A percentile compares a stretch with the other conserved stretches of the same genome.
phyloP scores from a whole-genome alignment of 1,140 invertebrate species.

The Lithobius niger region DNA sequence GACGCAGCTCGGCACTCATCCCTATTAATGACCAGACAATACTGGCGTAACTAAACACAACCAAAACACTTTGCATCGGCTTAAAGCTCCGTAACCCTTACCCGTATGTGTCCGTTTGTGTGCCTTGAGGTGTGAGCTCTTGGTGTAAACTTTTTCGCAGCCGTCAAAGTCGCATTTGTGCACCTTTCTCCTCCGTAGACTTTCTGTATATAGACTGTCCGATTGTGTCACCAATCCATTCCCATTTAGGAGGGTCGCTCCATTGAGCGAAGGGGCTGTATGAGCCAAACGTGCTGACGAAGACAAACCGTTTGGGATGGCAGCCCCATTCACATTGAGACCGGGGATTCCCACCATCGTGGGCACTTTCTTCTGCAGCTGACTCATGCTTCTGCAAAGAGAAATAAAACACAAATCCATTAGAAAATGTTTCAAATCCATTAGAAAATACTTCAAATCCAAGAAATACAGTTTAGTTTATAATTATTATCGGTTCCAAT shows the following conservation, averaged over 20 bases:
- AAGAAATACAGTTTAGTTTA: too few species aligned
- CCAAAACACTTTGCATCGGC: too few species aligned
- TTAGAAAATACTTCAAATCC: too few species aligned
- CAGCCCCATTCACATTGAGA: conserved; percentile 18
- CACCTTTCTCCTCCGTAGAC: conserved; percentile 52
- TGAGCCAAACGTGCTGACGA: conserved; percentile 6
- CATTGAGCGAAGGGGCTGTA: conserved; percentile 13
- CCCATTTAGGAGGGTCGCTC: conserved; percentile 10
- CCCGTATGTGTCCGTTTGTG: conserved; percentile 85
- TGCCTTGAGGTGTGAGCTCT: conserved; percentile 85
- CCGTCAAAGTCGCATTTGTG: conserved; percentile 76
- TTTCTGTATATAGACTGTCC: conserved; percentile 28
- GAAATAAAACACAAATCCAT: too few species aligned
- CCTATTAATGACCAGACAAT: too few species aligned
- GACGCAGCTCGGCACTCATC: too few species aligned
- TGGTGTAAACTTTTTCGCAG: conserved; percentile 89
- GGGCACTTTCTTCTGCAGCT: background rate
- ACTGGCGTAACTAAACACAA: too few species aligned
- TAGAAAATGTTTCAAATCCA: too few species aligned
- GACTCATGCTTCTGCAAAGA: background rate
- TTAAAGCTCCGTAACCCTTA: conserved; percentile 35
- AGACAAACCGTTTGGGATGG: conserved; percentile 9
- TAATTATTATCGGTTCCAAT: too few species aligned
- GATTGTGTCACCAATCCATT: conserved; percentile 10
- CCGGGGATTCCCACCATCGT: background rate